Base-by-base conservation (phyloP, 2,888 invertebrate genomes). In the Lasioglossum villosulum region DNA sequence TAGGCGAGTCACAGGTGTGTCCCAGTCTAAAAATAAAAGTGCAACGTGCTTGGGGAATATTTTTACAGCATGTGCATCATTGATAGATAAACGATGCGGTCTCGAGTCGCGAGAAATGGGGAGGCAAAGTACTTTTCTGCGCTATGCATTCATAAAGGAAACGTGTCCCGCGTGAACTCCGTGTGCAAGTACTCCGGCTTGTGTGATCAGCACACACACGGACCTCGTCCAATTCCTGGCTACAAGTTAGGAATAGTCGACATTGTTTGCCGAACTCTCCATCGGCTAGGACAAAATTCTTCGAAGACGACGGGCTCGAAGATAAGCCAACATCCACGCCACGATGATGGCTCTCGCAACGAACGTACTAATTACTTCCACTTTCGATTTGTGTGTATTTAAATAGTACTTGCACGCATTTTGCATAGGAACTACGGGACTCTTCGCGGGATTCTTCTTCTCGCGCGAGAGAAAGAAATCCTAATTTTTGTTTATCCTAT, bases 181-280 rank as follows among this genome's bases (percentile, higher is more conserved):
- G 83, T 74, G 68, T 71, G 83, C 80, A 82, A 88, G 88, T 86
- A 88, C 82, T 88, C 78, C 70, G 70, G 63, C 68, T 82, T 88
- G 82, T 88, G 68, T 88, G 82, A 82, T 86, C 76, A 88, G 86
- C 80, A 88, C 83, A 88, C 86, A 82, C 86, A 82, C 70, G 48
- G 73, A 39, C 63, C 80, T 84, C 81, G 84, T 80, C 71, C 83
- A 81, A 86, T 87, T 88, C 82, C 82, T 78, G 82, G 82, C 80
- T 86, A 88, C 89, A 90, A 90, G 88, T 87, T 88, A 86, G 87
- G 88, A 88, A 90, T 88, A 90, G 89, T 84, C 87, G 86, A 88
- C 86, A 88, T 85, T 90, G 90, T 92, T 92, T 91, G 83, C 91
- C 88, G 90, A 91, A 91, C 89, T 86, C 90, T 91, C 87, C 80